These are phyloP conservation scores for Craniophora ligustri DNA, from an alignment of 2,888 invertebrate genomes.

Conservation along the genomic window DNA sequence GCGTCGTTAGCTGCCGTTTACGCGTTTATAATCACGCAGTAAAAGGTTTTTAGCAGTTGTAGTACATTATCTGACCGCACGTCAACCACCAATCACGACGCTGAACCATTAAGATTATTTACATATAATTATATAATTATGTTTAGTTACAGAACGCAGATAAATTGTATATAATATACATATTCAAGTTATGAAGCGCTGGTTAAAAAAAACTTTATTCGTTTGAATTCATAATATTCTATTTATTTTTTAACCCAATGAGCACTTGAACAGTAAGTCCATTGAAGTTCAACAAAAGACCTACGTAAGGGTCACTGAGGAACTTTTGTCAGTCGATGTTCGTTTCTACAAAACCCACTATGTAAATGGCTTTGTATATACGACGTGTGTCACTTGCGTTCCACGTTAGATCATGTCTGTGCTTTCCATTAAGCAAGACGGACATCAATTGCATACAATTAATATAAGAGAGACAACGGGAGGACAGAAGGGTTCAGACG, in stretches of 20 bases:
- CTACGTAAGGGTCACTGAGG: no score
- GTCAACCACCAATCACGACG: constrained; percentile 38
- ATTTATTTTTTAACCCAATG: constrained; percentile 12
- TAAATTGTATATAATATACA: constrained; percentile 24
- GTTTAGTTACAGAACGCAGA: constrained; percentile 27
- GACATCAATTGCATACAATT: no score
- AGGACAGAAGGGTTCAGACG: constrained; percentile 12
- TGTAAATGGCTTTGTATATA: no score
- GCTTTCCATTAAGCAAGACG: no score
- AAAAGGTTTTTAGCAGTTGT: constrained; percentile 47
- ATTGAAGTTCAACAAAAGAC: no score
- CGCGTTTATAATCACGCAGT: constrained; percentile 46
- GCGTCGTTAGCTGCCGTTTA: constrained; percentile 53
- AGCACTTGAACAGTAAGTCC: no score
- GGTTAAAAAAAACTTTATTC: constrained; percentile 1
- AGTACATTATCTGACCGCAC: constrained; percentile 33
- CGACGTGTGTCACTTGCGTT: no score
- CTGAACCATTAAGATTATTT: constrained; percentile 45
- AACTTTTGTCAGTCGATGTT: no score
- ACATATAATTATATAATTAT: constrained; percentile 40
- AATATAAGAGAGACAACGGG: no score
- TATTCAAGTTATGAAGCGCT: constrained; percentile 10
- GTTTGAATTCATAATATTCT: background rate
- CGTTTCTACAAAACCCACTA: no score
- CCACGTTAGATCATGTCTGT: no score